Base-by-base conservation (phyloP, 2,113 vertebrate species). In the Dromiciops gliroides region DNA sequence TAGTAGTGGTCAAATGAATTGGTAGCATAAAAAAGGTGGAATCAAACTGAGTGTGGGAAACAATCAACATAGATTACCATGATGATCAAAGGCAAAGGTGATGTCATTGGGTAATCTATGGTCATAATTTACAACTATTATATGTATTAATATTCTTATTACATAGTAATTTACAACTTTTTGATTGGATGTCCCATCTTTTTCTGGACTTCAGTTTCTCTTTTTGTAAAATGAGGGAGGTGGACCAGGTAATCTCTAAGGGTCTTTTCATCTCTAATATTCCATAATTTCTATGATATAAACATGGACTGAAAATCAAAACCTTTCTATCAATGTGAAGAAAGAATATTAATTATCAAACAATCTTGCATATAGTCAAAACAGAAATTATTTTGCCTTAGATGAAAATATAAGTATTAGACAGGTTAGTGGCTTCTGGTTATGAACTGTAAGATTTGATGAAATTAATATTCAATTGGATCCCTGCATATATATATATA, bases 391-490 rank as follows among this genome's bases (percentile, higher is more conserved):
- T 48, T 3, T 53, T 92, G 26, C 24, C 48, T 8, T 23, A 44
- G 7, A 3, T 93, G 23, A 56, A 51, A 89, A 28, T 47, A 26
- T 89, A 89, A 89, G 23, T 26, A 9, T 89, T 24, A 89, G 89
- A 89, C 48, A 89, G 48, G 2, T 89, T 10, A 89, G 48, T 89
- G 48, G 47, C 25, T 37, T 89, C 44, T 89, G 48, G 89, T 47
- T 48, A 48, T 3, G 24, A 89, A 48, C 47, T 89, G 89, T 48
- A 89, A 16, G 31, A 92, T 8, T 83, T 95, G 48, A 91, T 3
- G 60, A 94, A 91, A 50, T 28, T 7, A 90, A 90, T 89, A 52
- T 56, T 93, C 47, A 51, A 51, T n/a, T 93, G 92, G 94, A 53
- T 47, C 56, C 94, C 25, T 51, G 48, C 89, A 92, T 52, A 9